Base-by-base conservation (phyloP, 2,113 vertebrate species). In the Cyprinodon tularosa region DNA sequence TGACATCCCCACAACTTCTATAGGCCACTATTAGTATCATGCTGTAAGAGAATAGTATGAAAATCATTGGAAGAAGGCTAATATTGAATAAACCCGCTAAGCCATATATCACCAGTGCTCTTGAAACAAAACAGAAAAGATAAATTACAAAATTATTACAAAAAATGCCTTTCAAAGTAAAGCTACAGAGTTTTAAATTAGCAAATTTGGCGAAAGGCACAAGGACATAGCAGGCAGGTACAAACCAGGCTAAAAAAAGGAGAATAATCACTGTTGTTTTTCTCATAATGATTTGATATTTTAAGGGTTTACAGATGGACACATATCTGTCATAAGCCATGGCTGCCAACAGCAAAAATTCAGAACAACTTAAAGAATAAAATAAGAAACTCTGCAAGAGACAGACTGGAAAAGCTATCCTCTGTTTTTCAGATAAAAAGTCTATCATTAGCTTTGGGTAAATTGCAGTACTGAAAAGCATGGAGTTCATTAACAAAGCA, bases 291-390 rank as follows among this genome's bases (percentile, higher is more conserved):
- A 11, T 17, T 45, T 14, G 39, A 67, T 74, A 74, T 66, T 47
- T 22, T 29, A 75, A 40, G 60, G 72, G 72, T 66, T 66, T 74
- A 10, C 50, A 66, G n/a, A 74, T 66, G 1, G 72, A 60, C 39
- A 74, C 65, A 12, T 75, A 75, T 15, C 73, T 38, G 73, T 75
- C 73, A 68, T 39, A 75, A 6, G 73, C 5, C 73, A 75, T 75
- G 12, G 36, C 57, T 40, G 73, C 36, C 6, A 68, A 12, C 17
- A 75, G 57, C 2, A 75, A 68, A 2, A 75, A 68, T 13, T 75
- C 73, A 9, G 73, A 75, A 17, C 42, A 2, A 1, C 42, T 12
- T 3, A 61, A 36, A 8, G 14, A 37, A 17, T 74, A 66, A 38
- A 37, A 74, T 0, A 60, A 2, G 17, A n/a, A 2, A 20, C 3